Evolutionary conservation across 2,888 invertebrate genomes (phyloP), one percentile per base, ranked within the genome.

Genomic region (Pheosia gnoma): DNA sequence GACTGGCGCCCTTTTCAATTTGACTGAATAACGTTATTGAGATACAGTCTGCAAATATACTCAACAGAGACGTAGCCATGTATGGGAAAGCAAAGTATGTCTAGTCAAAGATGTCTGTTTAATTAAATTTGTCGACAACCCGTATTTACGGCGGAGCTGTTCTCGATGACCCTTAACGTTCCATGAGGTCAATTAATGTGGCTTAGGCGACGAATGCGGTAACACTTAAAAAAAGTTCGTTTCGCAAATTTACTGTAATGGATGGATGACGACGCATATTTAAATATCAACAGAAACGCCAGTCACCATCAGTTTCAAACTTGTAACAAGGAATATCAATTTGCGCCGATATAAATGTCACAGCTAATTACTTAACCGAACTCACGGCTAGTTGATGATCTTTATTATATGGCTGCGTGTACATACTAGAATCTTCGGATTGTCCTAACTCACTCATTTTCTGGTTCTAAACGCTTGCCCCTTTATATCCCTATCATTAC

Each of bases 271-370:
- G 49, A 65, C 58, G 68, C 62, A 57, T 65, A 65, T 62, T 45
- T 45, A 55, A 63, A 59, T 57, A 62, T 64, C 43, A 59, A 66
- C 13, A 55, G 41, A 71, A 69, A 58, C 47, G 68, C 76, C 63
- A 75, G 78, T 77, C 74, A 77, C 65, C 60, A 53, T 59, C 47
- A 61, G 52, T 62, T 66, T 43, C 13, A 70, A 67, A 75, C 58
- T 66, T 65, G 25, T 70, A 59, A 77, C 77, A 74, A 51, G 67
- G 72, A 75, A 77, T 75, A 70, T 76, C 74, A 77, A 76, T 77
- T 77, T 70, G 64, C 57, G 67, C 58, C 63, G 63, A 41, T 63
- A 66, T 63, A 62, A 63, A 70, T 68, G 59, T 67, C 61, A 66
- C 59, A 41, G 57, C 53, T 59, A 62, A 65, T 70, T 65, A 66